Evolutionary conservation across 64 coral and sea anemone genomes (phyloP), one percentile per base, ranked within the genome.

Genomic region (Pachyseris speciosa): DNA sequence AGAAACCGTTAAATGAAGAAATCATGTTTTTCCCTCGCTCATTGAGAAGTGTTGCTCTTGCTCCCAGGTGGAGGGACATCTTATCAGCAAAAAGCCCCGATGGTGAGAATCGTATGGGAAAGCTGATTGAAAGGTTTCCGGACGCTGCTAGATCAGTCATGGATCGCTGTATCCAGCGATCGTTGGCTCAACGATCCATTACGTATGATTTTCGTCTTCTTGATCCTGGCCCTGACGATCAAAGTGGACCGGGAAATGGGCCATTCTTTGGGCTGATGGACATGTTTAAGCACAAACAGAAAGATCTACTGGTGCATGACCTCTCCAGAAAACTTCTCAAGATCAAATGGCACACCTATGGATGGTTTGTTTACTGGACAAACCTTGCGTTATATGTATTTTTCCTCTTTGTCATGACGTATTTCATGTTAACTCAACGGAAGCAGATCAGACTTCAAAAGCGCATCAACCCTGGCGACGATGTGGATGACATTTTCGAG

Each of bases 81-180:
- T 69, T 91, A 38, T 67, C 76, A 28, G 67, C 78, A 34, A 84
- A 73, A 47, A 50, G 85, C 48, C 72, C 36, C 12, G 65, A 87
- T 71, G 74, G 59, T 4, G 90, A 88, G 26, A 96, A 92, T 69
- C 47, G 88, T 41, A 92, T 96, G 94, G 87, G 86, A 8, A 78
- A 83, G 13, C 90, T 92, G 1, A 96, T 96, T 49, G 77, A 78
- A 24, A 24, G 64, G 45, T 96, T 93, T 31, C 90, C 94, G 12
- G 90, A 96, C 12, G 90, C 90, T 25, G 94, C 94, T 5, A 53
- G 43, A 44, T 52, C 67, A n/a, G 45, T 93, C 78, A 96, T 96
- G 94, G 89, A 92, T 87, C 84, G 86, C 2, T 96, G 94, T 75
- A 63, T 96, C 59, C 52, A 75, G 60, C 25, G 71, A 29, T 84